Conservation (phyloP, 1,140 invertebrate genomes). For the Triops cancriformis region DNA sequence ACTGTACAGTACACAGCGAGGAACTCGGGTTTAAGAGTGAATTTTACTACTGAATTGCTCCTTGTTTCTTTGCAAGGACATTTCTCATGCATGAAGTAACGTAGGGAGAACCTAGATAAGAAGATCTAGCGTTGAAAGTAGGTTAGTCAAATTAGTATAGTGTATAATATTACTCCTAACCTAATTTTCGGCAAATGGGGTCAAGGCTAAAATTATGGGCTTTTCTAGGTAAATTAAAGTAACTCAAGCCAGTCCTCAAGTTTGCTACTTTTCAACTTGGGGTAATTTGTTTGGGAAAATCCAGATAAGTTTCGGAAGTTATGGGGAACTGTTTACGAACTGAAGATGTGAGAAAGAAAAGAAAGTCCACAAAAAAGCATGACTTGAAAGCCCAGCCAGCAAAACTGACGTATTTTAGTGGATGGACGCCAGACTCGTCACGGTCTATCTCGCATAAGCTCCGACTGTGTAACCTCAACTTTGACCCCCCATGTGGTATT, state of each 20-base stretch:
- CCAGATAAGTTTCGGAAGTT: background rate
- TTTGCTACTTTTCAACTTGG: background rate
- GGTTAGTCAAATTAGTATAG: background rate
- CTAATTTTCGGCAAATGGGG: background rate
- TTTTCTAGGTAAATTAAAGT: background rate
- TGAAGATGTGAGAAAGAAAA: background rate
- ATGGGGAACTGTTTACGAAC: background rate
- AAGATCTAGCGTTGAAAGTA: background rate
- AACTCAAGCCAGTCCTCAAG: background rate
- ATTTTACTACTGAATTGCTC: too few species aligned
- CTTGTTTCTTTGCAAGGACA: too few species aligned
- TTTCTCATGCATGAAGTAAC: background rate
- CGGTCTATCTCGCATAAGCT: background rate
- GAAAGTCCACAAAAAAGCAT: background rate
- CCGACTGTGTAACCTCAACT: background rate
- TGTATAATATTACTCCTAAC: background rate
- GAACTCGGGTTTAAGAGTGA: too few species aligned
- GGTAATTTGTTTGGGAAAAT: background rate
- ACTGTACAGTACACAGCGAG: too few species aligned
- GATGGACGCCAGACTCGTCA: constrained; percentile 5
- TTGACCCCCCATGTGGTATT: constrained; percentile 10
- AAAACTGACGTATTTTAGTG: constrained; percentile 3
- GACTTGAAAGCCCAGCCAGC: background rate
- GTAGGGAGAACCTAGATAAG: background rate
- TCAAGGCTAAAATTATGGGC: background rate